Conservation (phyloP, 2,888 invertebrate species). For the Ectropis crepuscularia region DNA sequence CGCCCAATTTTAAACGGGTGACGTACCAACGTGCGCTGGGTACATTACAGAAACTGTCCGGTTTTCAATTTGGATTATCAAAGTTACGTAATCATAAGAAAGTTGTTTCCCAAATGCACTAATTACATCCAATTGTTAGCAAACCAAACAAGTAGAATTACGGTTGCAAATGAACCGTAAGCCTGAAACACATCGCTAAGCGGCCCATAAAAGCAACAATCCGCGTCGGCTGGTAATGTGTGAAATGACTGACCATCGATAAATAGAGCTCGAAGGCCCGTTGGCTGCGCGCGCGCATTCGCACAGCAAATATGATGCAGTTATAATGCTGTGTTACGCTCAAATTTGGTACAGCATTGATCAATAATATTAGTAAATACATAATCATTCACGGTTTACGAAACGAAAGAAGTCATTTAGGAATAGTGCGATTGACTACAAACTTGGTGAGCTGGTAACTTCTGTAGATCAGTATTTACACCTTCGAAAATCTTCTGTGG, state of each 20-base stretch:
- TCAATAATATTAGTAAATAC: too few species aligned
- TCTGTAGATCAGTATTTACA: too few species aligned
- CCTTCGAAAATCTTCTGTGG: too few species aligned
- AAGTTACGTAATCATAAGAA: too few species aligned
- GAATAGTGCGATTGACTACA: too few species aligned
- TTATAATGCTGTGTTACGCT: slow-evolving; percentile 1
- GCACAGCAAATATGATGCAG: slow-evolving; percentile 8
- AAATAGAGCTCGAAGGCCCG: slow-evolving; percentile 39
- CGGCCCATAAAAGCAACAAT: slow-evolving; percentile 39
- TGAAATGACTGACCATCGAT: slow-evolving; percentile 40
- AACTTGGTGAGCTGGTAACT: too few species aligned
- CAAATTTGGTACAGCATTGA: background rate
- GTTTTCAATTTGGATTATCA: too few species aligned
- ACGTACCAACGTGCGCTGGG: too few species aligned
- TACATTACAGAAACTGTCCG: too few species aligned
- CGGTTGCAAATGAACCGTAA: slow-evolving; percentile 32
- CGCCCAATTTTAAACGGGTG: too few species aligned
- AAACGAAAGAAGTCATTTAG: too few species aligned
- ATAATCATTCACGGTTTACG: too few species aligned
- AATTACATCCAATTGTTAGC: slow-evolving; percentile 6
- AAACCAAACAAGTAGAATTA: slow-evolving; percentile 24
- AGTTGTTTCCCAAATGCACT: background rate
- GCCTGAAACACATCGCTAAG: slow-evolving; percentile 36
- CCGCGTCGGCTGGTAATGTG: slow-evolving; percentile 42
- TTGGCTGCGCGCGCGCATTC: slow-evolving; percentile 30